Base-by-base conservation (phyloP, 2,113 vertebrate species). In the Clupea harengus region DNA sequence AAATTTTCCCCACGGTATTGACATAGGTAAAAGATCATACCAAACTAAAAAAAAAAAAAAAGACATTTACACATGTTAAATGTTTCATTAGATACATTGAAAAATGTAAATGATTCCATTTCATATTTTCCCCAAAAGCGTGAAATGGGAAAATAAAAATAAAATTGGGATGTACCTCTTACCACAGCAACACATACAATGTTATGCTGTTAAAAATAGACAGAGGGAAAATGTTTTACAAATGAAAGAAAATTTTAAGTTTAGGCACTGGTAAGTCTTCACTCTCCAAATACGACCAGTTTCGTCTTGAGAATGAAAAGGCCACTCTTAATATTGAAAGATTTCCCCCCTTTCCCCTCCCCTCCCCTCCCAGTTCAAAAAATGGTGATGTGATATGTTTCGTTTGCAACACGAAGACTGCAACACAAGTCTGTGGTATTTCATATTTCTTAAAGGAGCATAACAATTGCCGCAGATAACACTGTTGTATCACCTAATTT, bases 191-290 rank as follows among this genome's bases (percentile, higher is more conserved):
- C 91, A 92, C 93, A 93, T 93, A 93, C 94, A 94, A 94, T 94
- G 92, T 78, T 78, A 32, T 78, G 72, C 72, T 78, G 13, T 78
- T 39, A 78, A 25, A 67, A 78, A 78, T 39, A 78, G 28, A 78
- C 39, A 39, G 72, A 32, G 72, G 28, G 72, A 15, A 92, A 93
- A 94, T 93, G 92, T 92, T 92, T 94, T 89, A 92, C 91, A 93
- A 93, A 93, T 93, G 90, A 93, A 95, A 94, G 92, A 91, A 85
- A 91, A 17, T 39, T 78, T 78, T 78, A 93, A 94, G 91, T 95
- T 95, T 93, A 96, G 95, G 95, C 95, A 96, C 95, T 95, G 94
- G 94, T 94, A 95, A 95, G 94, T 95, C 93, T 94, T 95, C 95
- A 94, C 94, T 94, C 94, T 95, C 94, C 94, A 91, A 93, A 93